Base-by-base conservation (phyloP, 2,888 invertebrate species). In the Trypoxylon attenuatum region DNA sequence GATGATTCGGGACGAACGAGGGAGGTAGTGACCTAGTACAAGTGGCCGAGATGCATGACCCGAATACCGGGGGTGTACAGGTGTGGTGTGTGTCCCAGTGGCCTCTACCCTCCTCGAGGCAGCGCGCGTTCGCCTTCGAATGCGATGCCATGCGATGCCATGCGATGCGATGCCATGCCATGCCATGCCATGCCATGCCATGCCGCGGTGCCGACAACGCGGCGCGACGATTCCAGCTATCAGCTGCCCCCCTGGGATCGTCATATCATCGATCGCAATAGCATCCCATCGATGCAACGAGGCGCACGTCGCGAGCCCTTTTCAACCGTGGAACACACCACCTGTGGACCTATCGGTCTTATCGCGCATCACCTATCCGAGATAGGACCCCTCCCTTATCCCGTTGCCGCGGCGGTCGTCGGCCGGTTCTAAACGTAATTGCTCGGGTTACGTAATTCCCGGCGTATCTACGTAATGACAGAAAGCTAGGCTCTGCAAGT, bases 21-120 rank as follows among this genome's bases (percentile, higher is more conserved):
- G 73, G 79, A 82, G 76, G 80, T 82, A 83, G 82, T 84, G 84
- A 84, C 84, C 84, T 83, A 84, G 82, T 84, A 78, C 79, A 82
- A 82, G 84, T 82, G 83, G 79, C 83, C 84, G 84, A 85, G 83
- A 84, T 84, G 82, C 84, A 84, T 85, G 84, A 84, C 84, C 84
- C 81, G 84, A 84, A 85, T 85, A 83, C 82, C 84, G 76, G 65
- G 63, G 65, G 70, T 76, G 78, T 82, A 84, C 84, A 84, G 84
- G 84, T 84, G 73, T 69, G 65, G 59, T 63, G 71, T 69, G 71
- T 76, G 84, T 82, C 84, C 84, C 79, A 84, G 78, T 84, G 82
- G 77, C 84, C 84, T 82, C 84, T 75, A 79, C 73, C 76, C 78
- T 74, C 71, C 62, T 73, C 74, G 57, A 64, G 45, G 55, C 57